These are phyloP conservation scores for Drosophila nigricruria DNA, from an alignment of 2,888 invertebrate genomes.

Conservation along the genomic window DNA sequence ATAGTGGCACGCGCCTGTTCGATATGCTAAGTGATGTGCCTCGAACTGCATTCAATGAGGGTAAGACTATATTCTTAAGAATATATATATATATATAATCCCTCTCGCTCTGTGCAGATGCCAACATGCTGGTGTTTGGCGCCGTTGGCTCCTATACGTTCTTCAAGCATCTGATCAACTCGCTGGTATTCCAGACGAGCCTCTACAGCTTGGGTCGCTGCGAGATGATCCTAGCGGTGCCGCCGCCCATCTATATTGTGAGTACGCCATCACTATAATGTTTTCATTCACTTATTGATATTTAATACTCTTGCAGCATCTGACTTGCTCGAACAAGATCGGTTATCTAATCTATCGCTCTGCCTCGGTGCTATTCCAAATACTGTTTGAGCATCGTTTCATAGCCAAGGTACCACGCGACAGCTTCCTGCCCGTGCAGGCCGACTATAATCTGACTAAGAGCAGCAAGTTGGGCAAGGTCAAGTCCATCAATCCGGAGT, in stretches of 20 bases:
- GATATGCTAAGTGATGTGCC: slow-evolving; percentile 87
- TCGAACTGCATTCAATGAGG: slow-evolving; percentile 85
- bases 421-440: slow-evolving; percentile 89
- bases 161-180: slow-evolving; percentile 88
- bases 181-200: slow-evolving; percentile 87
- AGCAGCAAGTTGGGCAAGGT: slow-evolving; percentile 77
- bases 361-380: slow-evolving; percentile 88
- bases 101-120: slow-evolving; percentile 84
- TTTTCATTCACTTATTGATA: neutral
- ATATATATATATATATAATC: neutral
- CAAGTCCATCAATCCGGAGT: slow-evolving; percentile 86
- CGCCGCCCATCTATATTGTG: slow-evolving; percentile 88
- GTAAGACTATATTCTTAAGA: slow-evolving; percentile 75
- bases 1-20: slow-evolving; percentile 86
- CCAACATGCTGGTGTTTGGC: slow-evolving; percentile 88
- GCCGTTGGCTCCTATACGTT: slow-evolving; percentile 86
- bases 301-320: slow-evolving; percentile 85
- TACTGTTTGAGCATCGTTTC: slow-evolving; percentile 88
- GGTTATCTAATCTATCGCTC: slow-evolving; percentile 87
- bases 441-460: slow-evolving; percentile 70
- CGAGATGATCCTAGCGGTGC: slow-evolving; percentile 88
- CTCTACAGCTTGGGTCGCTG: slow-evolving; percentile 87
- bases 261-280: slow-evolving; percentile 52
- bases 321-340: slow-evolving; percentile 87
- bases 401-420: slow-evolving; percentile 88